Percentiles rank a stretch among this genome's conserved stretches.
These are phyloP conservation scores for Lepilemur septentrionalis DNA, from an alignment of 2,797 vertebrate genomes.

Conservation along the genomic window DNA sequence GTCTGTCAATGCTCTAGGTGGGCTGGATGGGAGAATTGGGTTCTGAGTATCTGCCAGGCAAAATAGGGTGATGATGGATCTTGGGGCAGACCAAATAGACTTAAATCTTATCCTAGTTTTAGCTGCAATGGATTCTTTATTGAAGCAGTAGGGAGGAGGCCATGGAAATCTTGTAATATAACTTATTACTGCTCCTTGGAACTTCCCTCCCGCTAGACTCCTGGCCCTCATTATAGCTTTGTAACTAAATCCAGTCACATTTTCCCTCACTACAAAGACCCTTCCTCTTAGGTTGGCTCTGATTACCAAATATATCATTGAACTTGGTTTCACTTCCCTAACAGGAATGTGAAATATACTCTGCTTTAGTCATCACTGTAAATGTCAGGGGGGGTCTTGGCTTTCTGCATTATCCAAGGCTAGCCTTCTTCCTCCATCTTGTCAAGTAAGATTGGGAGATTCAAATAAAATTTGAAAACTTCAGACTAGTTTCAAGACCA, in stretches of 20 bases:
- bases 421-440: background rate
- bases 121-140: background rate
- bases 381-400: background rate
- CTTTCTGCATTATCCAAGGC: background rate
- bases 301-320: background rate
- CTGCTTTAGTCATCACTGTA: background rate
- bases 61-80: background rate
- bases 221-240: background rate
- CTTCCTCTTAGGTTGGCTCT: background rate
- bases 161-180: background rate
- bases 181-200: background rate
- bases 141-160: background rate
- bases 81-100: background rate
- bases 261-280: background rate
- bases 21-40: background rate
- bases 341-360: background rate
- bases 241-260: background rate
- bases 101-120: conserved; percentile 14
- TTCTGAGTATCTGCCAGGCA: background rate
- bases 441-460: background rate
- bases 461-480: background rate
- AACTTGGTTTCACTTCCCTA: background rate
- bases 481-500: background rate
- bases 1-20: background rate
- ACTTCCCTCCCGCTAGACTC: background rate